Evolutionary conservation across 2,888 invertebrate genomes (phyloP).

Genomic region (Cantharis rufa): DNA sequence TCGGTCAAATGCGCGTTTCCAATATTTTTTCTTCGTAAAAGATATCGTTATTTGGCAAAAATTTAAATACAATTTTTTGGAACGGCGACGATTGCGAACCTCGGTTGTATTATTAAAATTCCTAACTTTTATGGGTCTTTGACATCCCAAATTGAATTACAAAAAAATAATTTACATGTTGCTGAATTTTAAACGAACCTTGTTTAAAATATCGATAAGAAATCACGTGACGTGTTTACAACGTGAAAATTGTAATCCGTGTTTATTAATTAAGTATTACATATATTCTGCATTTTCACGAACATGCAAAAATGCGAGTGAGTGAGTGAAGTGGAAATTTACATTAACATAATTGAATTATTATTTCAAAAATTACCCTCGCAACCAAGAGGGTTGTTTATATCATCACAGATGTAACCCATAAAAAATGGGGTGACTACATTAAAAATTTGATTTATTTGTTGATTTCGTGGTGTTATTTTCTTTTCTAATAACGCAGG

Average conservation of each 20-base stretch:
- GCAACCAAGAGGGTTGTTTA: neutral
- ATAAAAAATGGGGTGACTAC: neutral
- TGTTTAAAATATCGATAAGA: neutral
- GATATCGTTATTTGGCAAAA: slow-evolving; percentile 34
- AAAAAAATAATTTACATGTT: neutral
- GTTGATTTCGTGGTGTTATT: neutral
- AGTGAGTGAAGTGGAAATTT: neutral
- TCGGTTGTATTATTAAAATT: neutral
- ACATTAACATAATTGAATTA: neutral
- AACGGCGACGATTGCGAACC: neutral
- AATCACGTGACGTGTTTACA: neutral
- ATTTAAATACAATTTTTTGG: neutral
- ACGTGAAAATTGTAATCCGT: neutral
- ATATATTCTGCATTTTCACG: neutral
- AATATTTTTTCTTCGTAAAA: slow-evolving; percentile 10
- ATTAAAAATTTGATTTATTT: neutral
- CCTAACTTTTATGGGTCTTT: neutral
- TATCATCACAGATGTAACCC: neutral
- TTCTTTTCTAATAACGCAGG: neutral
- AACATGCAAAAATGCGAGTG: neutral
- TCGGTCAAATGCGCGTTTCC: slow-evolving; percentile 36
- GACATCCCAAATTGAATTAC: neutral
- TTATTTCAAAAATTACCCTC: neutral
- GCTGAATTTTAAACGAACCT: neutral
- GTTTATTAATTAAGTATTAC: neutral